phyloP scores from a whole-genome alignment of 2,888 invertebrate genomes.

The Latrodectus elegans region DNA sequence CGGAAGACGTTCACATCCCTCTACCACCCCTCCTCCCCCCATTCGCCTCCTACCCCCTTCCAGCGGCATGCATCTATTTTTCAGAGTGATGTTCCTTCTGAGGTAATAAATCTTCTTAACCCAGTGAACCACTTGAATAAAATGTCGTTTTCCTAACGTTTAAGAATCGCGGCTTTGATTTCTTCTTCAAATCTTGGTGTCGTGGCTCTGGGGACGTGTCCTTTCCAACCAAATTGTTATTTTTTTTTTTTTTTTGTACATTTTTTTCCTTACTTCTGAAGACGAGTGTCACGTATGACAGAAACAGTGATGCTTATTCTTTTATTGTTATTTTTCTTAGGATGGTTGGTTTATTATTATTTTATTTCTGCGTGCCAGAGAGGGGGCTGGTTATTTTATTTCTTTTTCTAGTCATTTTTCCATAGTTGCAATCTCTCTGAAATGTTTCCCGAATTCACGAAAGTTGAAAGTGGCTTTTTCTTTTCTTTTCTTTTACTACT shows the following conservation, averaged over 20 bases:
- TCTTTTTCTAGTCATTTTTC: too few relatives aligned
- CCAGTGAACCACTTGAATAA: slow-evolving; percentile 67
- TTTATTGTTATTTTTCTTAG: slow-evolving; percentile 2
- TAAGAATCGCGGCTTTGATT: slow-evolving; percentile 54
- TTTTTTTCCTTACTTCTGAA: neutral
- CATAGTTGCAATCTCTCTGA: too few relatives aligned
- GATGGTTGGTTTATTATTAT: neutral
- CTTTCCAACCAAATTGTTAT: slow-evolving; percentile 17
- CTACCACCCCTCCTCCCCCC: slow-evolving; percentile 6
- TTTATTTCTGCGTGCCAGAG: neutral
- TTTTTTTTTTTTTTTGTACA: slow-evolving; percentile 17
- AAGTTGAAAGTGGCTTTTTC: too few relatives aligned
- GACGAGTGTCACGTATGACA: slow-evolving; percentile 61
- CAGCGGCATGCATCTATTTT: slow-evolving; percentile 65
- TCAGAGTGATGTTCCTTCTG: slow-evolving; percentile 48
- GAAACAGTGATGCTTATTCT: slow-evolving; percentile 20
- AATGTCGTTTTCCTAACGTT: slow-evolving; percentile 48
- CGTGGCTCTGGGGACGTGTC: neutral
- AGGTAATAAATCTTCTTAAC: slow-evolving; percentile 68
- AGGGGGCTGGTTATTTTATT: too few relatives aligned
- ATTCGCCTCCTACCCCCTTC: neutral
- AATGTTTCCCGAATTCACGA: too few relatives aligned
- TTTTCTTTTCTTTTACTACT: too few relatives aligned
- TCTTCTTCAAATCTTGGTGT: slow-evolving; percentile 35
- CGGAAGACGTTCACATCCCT: slow-evolving; percentile 18